Conservation (phyloP, 2,797 vertebrate species). For the Anguilla marmorata region DNA sequence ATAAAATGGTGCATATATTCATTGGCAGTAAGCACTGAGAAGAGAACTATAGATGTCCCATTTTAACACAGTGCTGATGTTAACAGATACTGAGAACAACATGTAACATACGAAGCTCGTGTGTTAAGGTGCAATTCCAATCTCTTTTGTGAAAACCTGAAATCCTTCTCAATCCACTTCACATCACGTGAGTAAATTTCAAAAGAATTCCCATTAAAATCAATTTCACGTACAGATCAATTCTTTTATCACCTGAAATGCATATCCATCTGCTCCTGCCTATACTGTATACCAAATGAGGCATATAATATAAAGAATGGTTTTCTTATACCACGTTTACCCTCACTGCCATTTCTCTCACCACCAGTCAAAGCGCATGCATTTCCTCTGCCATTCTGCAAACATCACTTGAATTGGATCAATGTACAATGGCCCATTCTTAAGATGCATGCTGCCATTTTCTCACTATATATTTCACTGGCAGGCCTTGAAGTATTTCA, state of each 20-base stretch:
- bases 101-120: not conserved
- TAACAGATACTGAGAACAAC: not conserved
- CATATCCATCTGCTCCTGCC: not conserved
- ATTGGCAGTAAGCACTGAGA: not conserved
- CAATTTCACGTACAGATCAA: not conserved
- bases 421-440: not conserved
- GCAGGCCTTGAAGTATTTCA: not conserved
- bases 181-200: not conserved
- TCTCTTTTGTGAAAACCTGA: not conserved
- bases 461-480: not conserved
- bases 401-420: not conserved
- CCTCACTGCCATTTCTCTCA: not conserved
- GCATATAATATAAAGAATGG: not conserved
- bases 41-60: not conserved
- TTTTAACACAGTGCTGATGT: not conserved
- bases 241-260: not conserved
- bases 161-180: not conserved
- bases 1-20: not conserved
- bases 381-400: not conserved
- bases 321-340: not conserved
- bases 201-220: slow-evolving; percentile 11
- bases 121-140: not conserved
- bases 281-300: not conserved
- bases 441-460: not conserved
- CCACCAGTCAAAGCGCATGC: not conserved